Percentiles rank a stretch among this genome's conserved stretches.
Evolutionary conservation across 2,888 invertebrate species (phyloP).

Genomic region (Dexiosoma caninum): DNA sequence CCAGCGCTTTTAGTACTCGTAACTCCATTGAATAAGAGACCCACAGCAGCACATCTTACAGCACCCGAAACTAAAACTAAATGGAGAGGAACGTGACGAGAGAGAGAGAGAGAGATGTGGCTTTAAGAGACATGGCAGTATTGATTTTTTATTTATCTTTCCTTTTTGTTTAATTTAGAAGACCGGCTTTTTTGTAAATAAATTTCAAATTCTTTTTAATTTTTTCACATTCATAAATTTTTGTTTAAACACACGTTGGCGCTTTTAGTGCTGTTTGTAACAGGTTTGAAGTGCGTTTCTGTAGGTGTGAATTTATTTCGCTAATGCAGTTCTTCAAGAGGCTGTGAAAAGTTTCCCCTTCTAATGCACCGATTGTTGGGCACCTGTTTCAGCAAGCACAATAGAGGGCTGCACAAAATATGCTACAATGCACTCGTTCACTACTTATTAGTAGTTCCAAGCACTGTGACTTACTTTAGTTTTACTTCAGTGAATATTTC

Average conservation of each 20-base stretch:
- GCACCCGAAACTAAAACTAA: background rate
- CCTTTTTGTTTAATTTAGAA: conserved; percentile 12
- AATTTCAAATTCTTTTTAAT: background rate
- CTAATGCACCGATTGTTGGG: too few species aligned
- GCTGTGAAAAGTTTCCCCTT: too few species aligned
- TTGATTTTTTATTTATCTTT: too few species aligned
- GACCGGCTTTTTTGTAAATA: conserved; percentile 27
- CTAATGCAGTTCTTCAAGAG: too few species aligned
- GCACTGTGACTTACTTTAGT: too few species aligned
- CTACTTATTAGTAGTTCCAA: too few species aligned
- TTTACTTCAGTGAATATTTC: too few species aligned
- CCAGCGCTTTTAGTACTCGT: conserved; percentile 15
- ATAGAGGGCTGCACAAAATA: too few species aligned
- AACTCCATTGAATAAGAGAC: conserved; percentile 21
- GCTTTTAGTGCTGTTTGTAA: conserved; percentile 29
- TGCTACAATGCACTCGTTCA: too few species aligned
- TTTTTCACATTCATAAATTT: conserved; percentile 10
- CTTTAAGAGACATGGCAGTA: background rate
- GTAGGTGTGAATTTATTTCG: too few species aligned
- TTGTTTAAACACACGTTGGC: background rate
- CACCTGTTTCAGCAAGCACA: too few species aligned
- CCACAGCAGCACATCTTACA: background rate
- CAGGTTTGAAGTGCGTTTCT: conserved; percentile 13
- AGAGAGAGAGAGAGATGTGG: background rate
- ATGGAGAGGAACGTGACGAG: background rate